Conservation (phyloP, 2,888 invertebrate species). For the Abscondita cerata region DNA sequence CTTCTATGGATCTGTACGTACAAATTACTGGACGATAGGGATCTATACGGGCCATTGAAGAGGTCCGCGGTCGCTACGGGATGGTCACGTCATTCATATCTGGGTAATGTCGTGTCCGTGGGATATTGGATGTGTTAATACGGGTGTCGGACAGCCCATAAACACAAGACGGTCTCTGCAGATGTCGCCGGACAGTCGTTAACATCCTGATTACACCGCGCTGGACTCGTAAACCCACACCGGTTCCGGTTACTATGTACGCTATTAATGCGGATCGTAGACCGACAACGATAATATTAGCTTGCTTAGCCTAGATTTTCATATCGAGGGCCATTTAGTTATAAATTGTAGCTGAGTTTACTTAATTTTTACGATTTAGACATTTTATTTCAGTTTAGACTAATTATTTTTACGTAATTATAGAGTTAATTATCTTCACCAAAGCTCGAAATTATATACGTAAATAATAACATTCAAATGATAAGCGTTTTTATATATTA, state of each 20-base stretch:
- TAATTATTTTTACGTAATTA: too few species aligned
- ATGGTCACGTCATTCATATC: slow-evolving; percentile 61
- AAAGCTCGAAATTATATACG: too few species aligned
- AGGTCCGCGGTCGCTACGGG: slow-evolving; percentile 35
- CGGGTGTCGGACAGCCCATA: slow-evolving; percentile 58
- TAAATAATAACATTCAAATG: too few species aligned
- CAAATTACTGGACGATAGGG: slow-evolving; percentile 36
- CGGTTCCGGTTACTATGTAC: slow-evolving; percentile 40
- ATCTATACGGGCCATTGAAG: slow-evolving; percentile 35
- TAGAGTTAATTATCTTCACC: too few species aligned
- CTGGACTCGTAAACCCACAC: slow-evolving; percentile 48
- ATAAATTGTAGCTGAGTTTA: slow-evolving; percentile 9
- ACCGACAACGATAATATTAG: slow-evolving; percentile 36
- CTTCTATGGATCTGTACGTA: slow-evolving; percentile 32
- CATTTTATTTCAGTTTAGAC: too few species aligned
- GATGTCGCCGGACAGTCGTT: slow-evolving; percentile 58
- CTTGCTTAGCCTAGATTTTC: slow-evolving; percentile 38
- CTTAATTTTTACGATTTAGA: neutral
- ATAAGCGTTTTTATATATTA: too few species aligned
- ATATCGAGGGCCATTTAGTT: slow-evolving; percentile 21
- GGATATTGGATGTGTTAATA: slow-evolving; percentile 61
- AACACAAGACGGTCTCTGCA: slow-evolving; percentile 58
- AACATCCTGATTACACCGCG: slow-evolving; percentile 55
- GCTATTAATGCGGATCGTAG: slow-evolving; percentile 29
- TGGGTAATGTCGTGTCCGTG: slow-evolving; percentile 58